These are phyloP conservation scores for Pogonocichla stellata DNA, from an alignment of 2,113 vertebrate genomes.

Conservation along the genomic window DNA sequence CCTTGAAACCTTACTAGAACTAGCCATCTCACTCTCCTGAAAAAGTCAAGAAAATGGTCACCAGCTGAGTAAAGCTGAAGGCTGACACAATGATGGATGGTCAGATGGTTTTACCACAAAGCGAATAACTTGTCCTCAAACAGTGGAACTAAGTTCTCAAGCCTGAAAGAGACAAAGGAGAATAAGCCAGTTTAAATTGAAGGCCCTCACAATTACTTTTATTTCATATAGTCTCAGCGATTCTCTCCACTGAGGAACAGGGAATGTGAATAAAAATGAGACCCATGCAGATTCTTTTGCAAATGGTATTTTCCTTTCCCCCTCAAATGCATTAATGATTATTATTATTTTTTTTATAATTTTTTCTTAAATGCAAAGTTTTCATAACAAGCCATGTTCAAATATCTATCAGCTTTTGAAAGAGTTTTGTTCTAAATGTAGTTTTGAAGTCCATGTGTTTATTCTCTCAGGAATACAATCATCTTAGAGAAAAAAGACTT, in stretches of 20 bases:
- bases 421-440: not conserved
- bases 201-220: not conserved
- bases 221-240: not conserved
- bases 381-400: not conserved
- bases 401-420: not conserved
- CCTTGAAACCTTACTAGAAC: not conserved
- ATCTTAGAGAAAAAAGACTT: not conserved
- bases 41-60: constrained; percentile 39
- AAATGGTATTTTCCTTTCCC: not conserved
- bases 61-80: constrained; percentile 48
- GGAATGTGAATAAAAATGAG: not conserved
- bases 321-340: not conserved
- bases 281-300: not conserved
- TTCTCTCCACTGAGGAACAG: not conserved
- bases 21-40: not conserved
- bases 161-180: not conserved
- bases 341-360: not conserved
- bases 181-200: not conserved
- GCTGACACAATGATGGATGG: constrained; percentile 50
- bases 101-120: not conserved
- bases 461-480: not conserved
- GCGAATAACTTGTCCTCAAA: not conserved
- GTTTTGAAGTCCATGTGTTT: not conserved
- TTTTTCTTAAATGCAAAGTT: not conserved
- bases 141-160: not conserved